Evolutionary conservation across 2,797 vertebrate species (phyloP), one percentile per base, ranked within the genome.

Genomic region (Crocidura indochinensis): DNA sequence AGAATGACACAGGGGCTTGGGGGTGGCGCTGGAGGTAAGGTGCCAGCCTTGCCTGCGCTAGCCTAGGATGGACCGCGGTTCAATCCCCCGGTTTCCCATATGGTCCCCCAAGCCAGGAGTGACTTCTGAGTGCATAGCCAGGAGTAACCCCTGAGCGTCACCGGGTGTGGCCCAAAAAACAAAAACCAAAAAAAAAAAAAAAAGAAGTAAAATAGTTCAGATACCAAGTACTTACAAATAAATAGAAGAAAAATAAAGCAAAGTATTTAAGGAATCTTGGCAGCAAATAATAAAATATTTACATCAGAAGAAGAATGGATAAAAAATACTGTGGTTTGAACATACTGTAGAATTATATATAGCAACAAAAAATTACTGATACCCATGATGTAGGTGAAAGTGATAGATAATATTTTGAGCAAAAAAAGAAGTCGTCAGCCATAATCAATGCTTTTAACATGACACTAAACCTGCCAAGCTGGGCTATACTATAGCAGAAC

Each of bases 221-320:
- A 51, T 88, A 60, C 64, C 51, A 60, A 92, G 31, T 29, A 56
- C 82, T 69, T 68, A 82, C 51, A 47, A 82, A 78, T 74, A 64
- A 51, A 53, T 75, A 24, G 38, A 85, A 91, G 72, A 60, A 92
- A 93, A 91, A 77, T 72, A 83, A 89, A 86, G 67, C 51, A 91
- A 78, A 75, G 60, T 75, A 62, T 88, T 88, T 31, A 27, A 86
- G 71, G 24, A 78, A 62, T 24, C 49, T 69, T 76, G 64, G 84
- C 44, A 38, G 17, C 79, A 76, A 93, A 53, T 10, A 62, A 88
- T 24, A 38, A 27, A 68, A 87, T 88, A 44, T 56, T 76, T 29
- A 76, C 73, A 86, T 68, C 65, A 79, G 79, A 87, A 93, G 51
- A 91, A 80, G 49, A 85, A 80, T 22, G 49, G 69, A n/a, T 77